Percentiles rank a stretch among this genome's conserved stretches.
These are phyloP conservation scores for Sus cebifrons DNA, from an alignment of 2,797 vertebrate species.

Conservation along the genomic window DNA sequence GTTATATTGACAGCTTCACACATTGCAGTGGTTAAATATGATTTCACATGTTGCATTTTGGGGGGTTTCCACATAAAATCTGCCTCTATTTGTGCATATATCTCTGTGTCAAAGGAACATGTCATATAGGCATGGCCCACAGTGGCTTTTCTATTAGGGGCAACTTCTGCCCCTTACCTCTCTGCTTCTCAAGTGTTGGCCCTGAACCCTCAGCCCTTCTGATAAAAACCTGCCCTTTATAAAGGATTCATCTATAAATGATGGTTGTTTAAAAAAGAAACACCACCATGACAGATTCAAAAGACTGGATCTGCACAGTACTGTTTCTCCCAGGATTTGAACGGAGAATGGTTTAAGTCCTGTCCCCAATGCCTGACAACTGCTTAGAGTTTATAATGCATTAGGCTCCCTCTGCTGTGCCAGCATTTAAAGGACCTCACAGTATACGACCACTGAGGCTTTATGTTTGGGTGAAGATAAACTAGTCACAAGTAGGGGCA, in stretches of 20 bases:
- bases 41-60: neutral
- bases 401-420: neutral
- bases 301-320: neutral
- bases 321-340: neutral
- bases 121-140: neutral
- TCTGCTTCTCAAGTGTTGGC: neutral
- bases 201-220: neutral
- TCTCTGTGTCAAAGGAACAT: neutral
- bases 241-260: conserved; percentile 39
- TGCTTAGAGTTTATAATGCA: neutral
- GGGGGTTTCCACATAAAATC: neutral
- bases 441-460: neutral
- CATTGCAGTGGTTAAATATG: neutral
- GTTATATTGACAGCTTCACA: neutral
- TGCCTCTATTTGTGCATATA: neutral
- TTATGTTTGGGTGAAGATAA: neutral
- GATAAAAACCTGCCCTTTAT: neutral
- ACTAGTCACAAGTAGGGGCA: neutral
- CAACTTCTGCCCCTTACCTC: neutral
- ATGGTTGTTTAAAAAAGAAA: neutral
- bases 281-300: neutral
- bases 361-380: neutral
- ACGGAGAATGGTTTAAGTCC: neutral
- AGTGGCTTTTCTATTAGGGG: neutral
- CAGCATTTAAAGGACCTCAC: neutral